Conservation (phyloP, 2,113 vertebrate species). For the Neodontobutis hainanensis region DNA sequence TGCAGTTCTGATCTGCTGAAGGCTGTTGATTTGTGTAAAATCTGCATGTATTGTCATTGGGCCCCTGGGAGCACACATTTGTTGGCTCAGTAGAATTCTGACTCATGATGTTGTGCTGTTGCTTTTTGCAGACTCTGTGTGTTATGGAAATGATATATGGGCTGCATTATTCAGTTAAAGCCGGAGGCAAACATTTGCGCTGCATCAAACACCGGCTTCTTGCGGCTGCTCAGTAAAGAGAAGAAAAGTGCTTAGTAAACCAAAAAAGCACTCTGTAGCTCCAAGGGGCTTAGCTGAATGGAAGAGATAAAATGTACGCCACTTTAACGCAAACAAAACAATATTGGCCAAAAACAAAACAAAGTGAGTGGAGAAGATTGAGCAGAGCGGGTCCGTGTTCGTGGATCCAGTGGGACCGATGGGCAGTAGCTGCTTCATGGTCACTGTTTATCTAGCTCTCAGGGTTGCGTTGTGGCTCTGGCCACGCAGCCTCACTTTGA, state of each 20-base stretch:
- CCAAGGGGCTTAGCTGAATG: slow-evolving; percentile 21
- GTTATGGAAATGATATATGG: slow-evolving; percentile 66
- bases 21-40: too few species aligned
- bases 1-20: too few species aligned
- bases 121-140: slow-evolving; percentile 57
- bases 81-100: slow-evolving; percentile 50
- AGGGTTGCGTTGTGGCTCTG: too few species aligned
- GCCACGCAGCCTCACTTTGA: too few species aligned
- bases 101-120: slow-evolving; percentile 48
- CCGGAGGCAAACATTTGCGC: slow-evolving; percentile 60
- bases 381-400: too few species aligned
- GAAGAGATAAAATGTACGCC: slow-evolving; percentile 6
- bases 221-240: slow-evolving; percentile 35
- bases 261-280: slow-evolving; percentile 28
- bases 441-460: too few species aligned
- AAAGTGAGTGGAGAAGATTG: too few species aligned
- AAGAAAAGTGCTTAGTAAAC: slow-evolving; percentile 45
- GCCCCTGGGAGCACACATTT: slow-evolving; percentile 12
- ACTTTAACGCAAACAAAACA: too few species aligned
- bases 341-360: too few species aligned
- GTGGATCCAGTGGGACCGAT: too few species aligned
- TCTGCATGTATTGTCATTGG: not conserved
- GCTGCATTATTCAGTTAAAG: slow-evolving; percentile 67
- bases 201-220: slow-evolving; percentile 42
- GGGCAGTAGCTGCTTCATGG: too few species aligned